Evolutionary conservation across 2,797 vertebrate genomes (phyloP).

Genomic region (Natrix natrix): DNA sequence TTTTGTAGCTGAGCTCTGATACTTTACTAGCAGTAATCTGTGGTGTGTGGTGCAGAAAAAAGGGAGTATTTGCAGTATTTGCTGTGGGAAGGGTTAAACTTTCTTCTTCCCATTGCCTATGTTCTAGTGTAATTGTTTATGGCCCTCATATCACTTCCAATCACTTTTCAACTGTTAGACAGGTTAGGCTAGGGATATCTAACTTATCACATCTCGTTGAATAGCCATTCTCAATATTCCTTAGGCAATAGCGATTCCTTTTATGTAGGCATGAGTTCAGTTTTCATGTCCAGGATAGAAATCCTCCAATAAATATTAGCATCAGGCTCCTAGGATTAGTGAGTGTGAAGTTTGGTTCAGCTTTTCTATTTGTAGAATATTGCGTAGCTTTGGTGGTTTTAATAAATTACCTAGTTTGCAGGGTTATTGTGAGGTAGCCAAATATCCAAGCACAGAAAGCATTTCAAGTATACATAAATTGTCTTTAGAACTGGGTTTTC

Average conservation of each 20-base stretch:
- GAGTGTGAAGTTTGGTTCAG: background rate
- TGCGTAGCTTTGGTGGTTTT: background rate
- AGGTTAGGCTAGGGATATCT: background rate
- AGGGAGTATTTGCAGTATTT: background rate
- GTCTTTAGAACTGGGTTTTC: background rate
- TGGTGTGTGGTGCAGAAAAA: background rate
- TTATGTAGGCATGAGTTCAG: background rate
- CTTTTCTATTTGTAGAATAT: background rate
- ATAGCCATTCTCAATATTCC: background rate
- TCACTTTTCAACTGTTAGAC: background rate
- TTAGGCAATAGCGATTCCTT: background rate
- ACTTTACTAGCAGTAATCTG: background rate
- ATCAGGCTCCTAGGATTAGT: background rate
- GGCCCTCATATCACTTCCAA: background rate
- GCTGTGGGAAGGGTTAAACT: background rate
- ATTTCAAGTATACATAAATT: background rate
- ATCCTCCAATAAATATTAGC: background rate
- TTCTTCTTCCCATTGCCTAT: background rate
- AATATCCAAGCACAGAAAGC: background rate
- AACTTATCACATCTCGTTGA: background rate
- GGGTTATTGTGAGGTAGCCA: background rate
- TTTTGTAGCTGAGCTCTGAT: background rate
- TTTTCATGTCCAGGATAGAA: background rate
- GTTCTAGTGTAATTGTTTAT: background rate
- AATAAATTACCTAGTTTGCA: background rate